Base-by-base conservation (phyloP, 2,888 invertebrate genomes). In the Esperia sulphurella region DNA sequence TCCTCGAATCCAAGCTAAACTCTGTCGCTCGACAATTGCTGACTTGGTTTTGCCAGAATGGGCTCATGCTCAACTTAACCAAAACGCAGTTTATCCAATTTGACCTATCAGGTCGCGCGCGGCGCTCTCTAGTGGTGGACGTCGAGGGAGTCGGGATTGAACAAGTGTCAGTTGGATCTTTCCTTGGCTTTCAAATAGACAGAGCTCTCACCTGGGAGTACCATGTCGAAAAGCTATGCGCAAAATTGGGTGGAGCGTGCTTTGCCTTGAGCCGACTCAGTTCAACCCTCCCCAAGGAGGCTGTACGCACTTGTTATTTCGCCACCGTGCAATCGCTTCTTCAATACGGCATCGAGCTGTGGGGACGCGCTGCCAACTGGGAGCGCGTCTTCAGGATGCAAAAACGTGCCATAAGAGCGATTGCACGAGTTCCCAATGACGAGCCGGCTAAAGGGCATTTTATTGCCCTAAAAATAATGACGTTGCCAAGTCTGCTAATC, bases 41-140 rank as follows among this genome's bases (percentile, higher is more conserved):
- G 1, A 8, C n/a, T 9, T 51, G 51, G 51, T 51, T 51, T 30
- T 30, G 33, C 3, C 21, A 9, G 5, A 47, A 52, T 21, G 52
- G 52, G 1, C 31, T 52, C 0, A 28, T 29, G 1, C 45, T 49
- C 4, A 46, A 46, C 8, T 12, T 52, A 1, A 12, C 8, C 0
- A 52, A 52, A 29, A 49, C 45, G 0, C 47, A 52, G 30, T 52
- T 49, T 31, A 14, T 52, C 0, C 33, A 41, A 31, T 45, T 48
- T 3, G 10, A 43, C 41, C 28, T 45, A 1, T 29, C 35, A 8
- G 43, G 41, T 8, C 9, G 43, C 4, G 2, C 8, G 13, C 14
- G 6, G 2, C 42, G 31, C 8, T 1, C 10, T 2, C n/a, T 47
- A 8, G 6, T 3, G 8, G 39, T 49, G 5, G 0, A 8, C 7